Base-by-base conservation (phyloP, 30 jellyfish, hydroid and myxozoan species). In the Sanderia malayensis region DNA sequence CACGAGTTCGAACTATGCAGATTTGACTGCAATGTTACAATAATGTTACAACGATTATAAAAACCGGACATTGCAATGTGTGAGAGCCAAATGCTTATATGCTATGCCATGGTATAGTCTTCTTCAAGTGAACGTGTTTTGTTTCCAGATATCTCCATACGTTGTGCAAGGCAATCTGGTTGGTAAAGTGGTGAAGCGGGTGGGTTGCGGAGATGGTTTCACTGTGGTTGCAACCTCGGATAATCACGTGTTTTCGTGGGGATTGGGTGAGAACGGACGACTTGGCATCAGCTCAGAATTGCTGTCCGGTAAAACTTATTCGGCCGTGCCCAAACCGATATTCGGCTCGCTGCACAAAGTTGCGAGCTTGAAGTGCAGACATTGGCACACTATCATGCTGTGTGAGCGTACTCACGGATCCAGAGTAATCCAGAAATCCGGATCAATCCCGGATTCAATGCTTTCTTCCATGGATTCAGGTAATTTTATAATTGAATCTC, bases 321-420 rank as follows among this genome's bases (percentile, higher is more conserved):
- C 83, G 4, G 80, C 91, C n/a, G 82, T 80, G 1, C 97, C 97
- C n/a, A 70, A 82, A 21, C 95, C 97, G 20, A 89, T 89, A 6
- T 89, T 89, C 78, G 97, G 97, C 32, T 89, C 97, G 2, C 58
- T 89, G 37, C 97, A 89, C 45, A 81, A 74, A 55, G 97, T 89
- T 1, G 97, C 97, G 41, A 62, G 85, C 25, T 21, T 89, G 49
- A 68, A 75, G 7, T 77, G 95, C 90, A 57, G 94, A 2, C 93
- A 81, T 55, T 89, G 97, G 97, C 86, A 67, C 41, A 62, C 97
- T 10, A 82, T 89, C 44, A 61, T 81, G 7, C 83, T 89, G 58
- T 94, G 83, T 24, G 95, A 85, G 41, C 74, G 76, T 23, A 63
- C 75, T n/a, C 87, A 71, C 19, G 73, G 89, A 2, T 74, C 91